phyloP scores from a whole-genome alignment of 2,113 vertebrate species.

The Gopherus evgoodei region DNA sequence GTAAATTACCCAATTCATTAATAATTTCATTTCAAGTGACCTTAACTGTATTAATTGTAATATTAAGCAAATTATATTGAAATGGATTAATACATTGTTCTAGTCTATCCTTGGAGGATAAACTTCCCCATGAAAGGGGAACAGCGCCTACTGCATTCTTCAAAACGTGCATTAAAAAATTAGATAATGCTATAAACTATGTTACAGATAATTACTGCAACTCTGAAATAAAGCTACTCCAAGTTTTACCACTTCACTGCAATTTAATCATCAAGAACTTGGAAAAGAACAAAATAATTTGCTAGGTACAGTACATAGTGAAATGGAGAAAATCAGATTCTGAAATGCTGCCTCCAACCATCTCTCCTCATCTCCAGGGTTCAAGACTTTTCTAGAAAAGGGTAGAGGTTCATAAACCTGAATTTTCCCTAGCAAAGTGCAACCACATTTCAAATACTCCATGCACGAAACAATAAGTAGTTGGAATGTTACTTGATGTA shows the following conservation, averaged over 20 bases:
- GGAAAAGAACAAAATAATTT: neutral
- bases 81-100: conserved; percentile 81
- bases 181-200: neutral
- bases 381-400: neutral
- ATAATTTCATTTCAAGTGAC: conserved; percentile 84
- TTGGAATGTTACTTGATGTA: neutral
- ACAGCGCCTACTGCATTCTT: conserved; percentile 53
- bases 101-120: conserved; percentile 76
- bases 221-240: conserved; percentile 19
- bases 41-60: conserved; percentile 85
- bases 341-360: neutral
- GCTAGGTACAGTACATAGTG: neutral
- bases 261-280: neutral
- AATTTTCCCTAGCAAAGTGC: neutral
- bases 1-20: conserved; percentile 83
- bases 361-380: neutral
- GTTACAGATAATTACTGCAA: neutral
- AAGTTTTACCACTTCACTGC: neutral
- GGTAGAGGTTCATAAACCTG: neutral
- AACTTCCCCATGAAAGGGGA: conserved; percentile 74
- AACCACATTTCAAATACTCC: neutral
- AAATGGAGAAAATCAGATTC: neutral
- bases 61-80: conserved; percentile 81
- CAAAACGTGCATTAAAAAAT: conserved; percentile 5
- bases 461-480: neutral